These are phyloP conservation scores for Ormyrus pomaceus DNA, from an alignment of 2,888 invertebrate genomes.

Conservation along the genomic window DNA sequence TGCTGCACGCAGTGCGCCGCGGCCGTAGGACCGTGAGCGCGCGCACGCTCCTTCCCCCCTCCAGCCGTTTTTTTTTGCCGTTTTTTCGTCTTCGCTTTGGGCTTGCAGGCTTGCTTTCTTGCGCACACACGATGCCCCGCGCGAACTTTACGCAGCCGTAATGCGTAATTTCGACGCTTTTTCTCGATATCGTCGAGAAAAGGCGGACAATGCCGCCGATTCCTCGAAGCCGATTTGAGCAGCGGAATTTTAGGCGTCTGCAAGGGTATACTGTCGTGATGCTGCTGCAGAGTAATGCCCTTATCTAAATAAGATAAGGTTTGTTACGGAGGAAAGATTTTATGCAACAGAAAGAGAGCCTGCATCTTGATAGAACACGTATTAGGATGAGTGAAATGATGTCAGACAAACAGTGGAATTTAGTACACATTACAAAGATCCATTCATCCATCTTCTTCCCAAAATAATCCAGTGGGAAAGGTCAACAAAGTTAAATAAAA, in stretches of 20 bases:
- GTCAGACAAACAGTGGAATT: constrained; percentile 2
- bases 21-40: constrained; percentile 26
- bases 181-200: constrained; percentile 4
- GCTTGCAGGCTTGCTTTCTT: background rate
- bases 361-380: constrained; percentile 15
- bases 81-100: constrained; percentile 9
- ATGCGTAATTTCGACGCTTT: constrained; percentile 10
- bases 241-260: too few relatives aligned
- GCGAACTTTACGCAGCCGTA: constrained; percentile 10
- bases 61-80: background rate
- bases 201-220: too few relatives aligned
- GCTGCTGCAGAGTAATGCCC: too few relatives aligned
- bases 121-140: background rate
- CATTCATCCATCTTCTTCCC: too few relatives aligned
- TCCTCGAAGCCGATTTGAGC: too few relatives aligned
- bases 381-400: constrained; percentile 28
- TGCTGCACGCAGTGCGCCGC: constrained; percentile 60
- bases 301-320: background rate
- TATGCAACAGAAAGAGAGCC: constrained; percentile 22
- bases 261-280: too few relatives aligned
- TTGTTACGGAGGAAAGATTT: constrained; percentile 3
- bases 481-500: too few relatives aligned
- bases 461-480: too few relatives aligned
- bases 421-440: background rate
- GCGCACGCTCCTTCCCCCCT: background rate